These are phyloP conservation scores for Amazona vittata DNA, from an alignment of 2,113 vertebrate species.

Conservation along the genomic window DNA sequence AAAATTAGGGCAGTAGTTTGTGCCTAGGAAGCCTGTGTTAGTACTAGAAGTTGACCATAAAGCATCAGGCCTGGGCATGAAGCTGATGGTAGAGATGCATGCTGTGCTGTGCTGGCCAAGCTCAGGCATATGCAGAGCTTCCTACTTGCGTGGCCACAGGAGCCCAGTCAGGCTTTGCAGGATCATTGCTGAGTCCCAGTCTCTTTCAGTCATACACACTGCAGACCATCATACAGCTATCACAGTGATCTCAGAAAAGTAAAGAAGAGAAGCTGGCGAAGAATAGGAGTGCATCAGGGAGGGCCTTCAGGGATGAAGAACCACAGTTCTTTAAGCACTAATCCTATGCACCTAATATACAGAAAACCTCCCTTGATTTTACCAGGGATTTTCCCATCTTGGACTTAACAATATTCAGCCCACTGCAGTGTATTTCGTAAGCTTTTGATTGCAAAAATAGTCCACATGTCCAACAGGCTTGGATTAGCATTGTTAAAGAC, in stretches of 20 bases:
- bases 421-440: neutral
- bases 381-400: neutral
- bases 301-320: neutral
- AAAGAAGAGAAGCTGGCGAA: neutral
- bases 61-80: neutral
- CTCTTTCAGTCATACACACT: neutral
- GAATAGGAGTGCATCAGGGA: neutral
- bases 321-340: neutral
- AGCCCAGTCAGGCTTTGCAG: neutral
- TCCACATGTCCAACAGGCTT: neutral
- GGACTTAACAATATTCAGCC: neutral
- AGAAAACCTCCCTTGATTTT: neutral
- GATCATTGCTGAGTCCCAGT: neutral
- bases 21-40: neutral
- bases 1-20: neutral
- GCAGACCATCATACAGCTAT: neutral
- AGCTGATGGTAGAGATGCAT: neutral
- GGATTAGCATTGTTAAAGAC: neutral
- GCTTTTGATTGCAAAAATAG: neutral
- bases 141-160: neutral
- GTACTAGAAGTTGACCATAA: neutral
- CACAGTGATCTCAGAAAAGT: neutral
- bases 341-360: neutral
- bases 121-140: neutral
- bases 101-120: neutral